Conservation (phyloP, 1,140 invertebrate species). For the Drosophila parabipectinata region DNA sequence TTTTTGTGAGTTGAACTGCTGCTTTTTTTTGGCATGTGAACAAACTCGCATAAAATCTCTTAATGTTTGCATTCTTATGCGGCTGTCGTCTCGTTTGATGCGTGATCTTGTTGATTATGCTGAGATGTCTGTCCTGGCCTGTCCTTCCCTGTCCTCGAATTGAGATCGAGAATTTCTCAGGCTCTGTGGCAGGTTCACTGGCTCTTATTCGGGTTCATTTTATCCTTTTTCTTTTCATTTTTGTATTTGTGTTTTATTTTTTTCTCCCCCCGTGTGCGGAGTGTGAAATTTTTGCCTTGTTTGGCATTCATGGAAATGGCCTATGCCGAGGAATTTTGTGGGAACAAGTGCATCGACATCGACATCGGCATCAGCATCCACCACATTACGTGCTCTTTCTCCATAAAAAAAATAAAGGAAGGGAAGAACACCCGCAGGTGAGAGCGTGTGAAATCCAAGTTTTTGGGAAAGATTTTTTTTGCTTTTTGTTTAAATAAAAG, state of each 20-base stretch:
- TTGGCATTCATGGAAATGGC: constrained; percentile 78
- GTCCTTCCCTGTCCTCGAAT: constrained; percentile 9
- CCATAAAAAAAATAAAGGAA: not conserved
- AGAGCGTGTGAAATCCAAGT: constrained; percentile 71
- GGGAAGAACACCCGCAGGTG: constrained; percentile 70
- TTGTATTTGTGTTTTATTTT: constrained; percentile 14
- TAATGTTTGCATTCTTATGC: constrained; percentile 82
- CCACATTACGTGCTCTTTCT: constrained; percentile 65
- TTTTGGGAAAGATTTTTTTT: constrained; percentile 38
- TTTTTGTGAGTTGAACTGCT: constrained; percentile 1
- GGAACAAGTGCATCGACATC: constrained; percentile 68
- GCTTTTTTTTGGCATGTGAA: constrained; percentile 72
- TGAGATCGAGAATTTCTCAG: constrained; percentile 50
- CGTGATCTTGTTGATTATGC: constrained; percentile 82
- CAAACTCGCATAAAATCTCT: constrained; percentile 79
- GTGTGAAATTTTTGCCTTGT: constrained; percentile 74
- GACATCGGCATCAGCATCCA: constrained; percentile 27
- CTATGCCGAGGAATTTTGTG: constrained; percentile 77
- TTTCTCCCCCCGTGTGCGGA: constrained; percentile 40
- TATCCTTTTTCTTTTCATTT: not conserved
- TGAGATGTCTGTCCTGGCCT: constrained; percentile 46
- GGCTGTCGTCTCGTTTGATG: constrained; percentile 81
- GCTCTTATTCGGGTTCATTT: constrained; percentile 16
- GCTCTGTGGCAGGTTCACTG: constrained; percentile 14
- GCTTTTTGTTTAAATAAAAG: not conserved